A percentile compares a stretch with the other conserved stretches of the same genome.
Evolutionary conservation across 2,888 invertebrate genomes (phyloP).

Genomic region (Archaeoteleia sp.): DNA sequence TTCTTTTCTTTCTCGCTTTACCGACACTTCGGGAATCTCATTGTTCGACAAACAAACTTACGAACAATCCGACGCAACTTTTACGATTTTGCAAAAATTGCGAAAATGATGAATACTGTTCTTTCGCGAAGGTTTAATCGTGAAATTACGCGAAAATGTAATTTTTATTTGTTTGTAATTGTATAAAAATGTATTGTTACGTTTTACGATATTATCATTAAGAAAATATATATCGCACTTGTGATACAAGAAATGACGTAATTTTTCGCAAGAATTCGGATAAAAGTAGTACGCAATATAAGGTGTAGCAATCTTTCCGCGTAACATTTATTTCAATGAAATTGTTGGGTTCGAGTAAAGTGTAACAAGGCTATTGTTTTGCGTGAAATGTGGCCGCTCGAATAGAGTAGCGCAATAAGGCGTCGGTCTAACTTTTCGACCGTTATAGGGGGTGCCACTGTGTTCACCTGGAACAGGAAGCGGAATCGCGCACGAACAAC

Average conservation of each 20-base stretch:
- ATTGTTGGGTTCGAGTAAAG: not conserved
- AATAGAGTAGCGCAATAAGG: not conserved
- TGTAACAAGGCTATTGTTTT: conserved; percentile 3
- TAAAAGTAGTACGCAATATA: not conserved
- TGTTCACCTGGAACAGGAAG: conserved; percentile 16
- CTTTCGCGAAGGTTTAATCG: no score
- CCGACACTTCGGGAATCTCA: conserved; percentile 33
- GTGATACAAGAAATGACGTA: no score
- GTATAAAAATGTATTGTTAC: no score
- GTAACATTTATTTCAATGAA: conserved; percentile 1
- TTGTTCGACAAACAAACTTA: conserved; percentile 28
- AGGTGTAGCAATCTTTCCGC: not conserved
- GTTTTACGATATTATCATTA: no score
- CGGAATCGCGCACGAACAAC: conserved; percentile 38
- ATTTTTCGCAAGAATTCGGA: not conserved
- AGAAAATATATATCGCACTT: no score
- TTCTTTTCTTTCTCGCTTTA: conserved; percentile 23
- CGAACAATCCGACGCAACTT: conserved; percentile 24
- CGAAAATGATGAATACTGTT: no score
- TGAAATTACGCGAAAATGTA: no score
- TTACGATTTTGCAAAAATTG: no score
- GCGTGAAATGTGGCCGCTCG: conserved; percentile 12
- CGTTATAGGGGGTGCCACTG: conserved; percentile 7
- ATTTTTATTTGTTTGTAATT: no score
- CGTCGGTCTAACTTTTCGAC: not conserved